Evolutionary conservation across 2,888 invertebrate species (phyloP).

Genomic region (Ischnura elegans): DNA sequence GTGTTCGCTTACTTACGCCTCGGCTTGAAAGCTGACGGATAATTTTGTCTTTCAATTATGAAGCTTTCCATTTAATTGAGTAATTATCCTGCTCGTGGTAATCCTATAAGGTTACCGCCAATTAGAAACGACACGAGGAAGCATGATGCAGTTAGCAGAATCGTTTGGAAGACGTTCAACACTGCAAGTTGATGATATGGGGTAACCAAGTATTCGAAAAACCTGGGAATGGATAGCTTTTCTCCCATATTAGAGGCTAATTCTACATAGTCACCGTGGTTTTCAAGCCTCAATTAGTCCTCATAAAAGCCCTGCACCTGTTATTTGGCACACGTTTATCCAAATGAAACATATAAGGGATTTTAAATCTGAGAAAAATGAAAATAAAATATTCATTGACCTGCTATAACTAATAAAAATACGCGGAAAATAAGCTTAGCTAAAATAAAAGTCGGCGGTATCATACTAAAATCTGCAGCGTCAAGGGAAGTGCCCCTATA

Average conservation of each 20-base stretch:
- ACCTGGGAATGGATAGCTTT: not conserved
- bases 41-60: not conserved
- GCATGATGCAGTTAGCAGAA: not conserved
- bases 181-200: not conserved
- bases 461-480: too few species aligned
- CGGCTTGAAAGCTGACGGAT: not conserved
- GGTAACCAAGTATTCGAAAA: not conserved
- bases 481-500: too few species aligned
- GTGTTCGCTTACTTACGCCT: slow-evolving; percentile 1
- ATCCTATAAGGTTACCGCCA: not conserved
- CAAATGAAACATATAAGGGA: too few species aligned
- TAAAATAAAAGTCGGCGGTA: too few species aligned
- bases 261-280: too few species aligned
- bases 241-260: not conserved
- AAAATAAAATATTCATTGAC: too few species aligned
- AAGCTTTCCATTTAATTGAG: not conserved
- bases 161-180: not conserved
- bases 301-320: too few species aligned
- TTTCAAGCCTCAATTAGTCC: too few species aligned
- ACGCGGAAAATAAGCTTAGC: too few species aligned
- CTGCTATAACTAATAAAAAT: too few species aligned
- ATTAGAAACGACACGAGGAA: not conserved
- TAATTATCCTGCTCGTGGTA: not conserved
- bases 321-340: too few species aligned
- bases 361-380: too few species aligned